Conservation (phyloP, 2,113 vertebrate genomes). For the Pitta sordida region DNA sequence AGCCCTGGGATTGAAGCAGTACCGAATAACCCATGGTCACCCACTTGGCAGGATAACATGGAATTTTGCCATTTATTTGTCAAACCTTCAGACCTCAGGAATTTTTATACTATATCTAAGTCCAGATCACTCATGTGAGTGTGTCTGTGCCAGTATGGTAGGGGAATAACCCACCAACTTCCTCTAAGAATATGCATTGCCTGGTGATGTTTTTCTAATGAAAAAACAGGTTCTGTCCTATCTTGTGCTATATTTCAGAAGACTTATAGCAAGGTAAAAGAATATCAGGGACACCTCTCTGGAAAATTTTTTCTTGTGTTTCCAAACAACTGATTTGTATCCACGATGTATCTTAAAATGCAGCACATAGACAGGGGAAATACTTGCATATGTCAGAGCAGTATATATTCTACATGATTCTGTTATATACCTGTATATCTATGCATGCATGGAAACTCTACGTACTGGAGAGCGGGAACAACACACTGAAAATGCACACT, state of each 20-base stretch:
- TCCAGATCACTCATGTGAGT: neutral
- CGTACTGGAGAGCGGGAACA: neutral
- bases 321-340: neutral
- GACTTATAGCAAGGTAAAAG: neutral
- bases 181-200: neutral
- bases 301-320: neutral
- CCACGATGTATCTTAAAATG: neutral
- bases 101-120: neutral
- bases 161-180: neutral
- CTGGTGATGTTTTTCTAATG: neutral
- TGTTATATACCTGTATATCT: neutral
- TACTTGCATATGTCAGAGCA: neutral
- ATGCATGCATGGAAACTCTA: neutral
- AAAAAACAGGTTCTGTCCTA: neutral
- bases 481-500: neutral
- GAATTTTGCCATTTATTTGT: neutral
- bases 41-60: rapidly evolving
- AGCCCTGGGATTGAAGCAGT: neutral
- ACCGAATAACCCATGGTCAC: neutral
- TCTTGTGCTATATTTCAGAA: neutral
- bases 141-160: neutral
- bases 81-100: neutral
- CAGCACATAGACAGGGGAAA: neutral
- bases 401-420: neutral
- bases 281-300: neutral